Base-by-base conservation (phyloP, 2,113 vertebrate genomes). In the Cacatua alba region DNA sequence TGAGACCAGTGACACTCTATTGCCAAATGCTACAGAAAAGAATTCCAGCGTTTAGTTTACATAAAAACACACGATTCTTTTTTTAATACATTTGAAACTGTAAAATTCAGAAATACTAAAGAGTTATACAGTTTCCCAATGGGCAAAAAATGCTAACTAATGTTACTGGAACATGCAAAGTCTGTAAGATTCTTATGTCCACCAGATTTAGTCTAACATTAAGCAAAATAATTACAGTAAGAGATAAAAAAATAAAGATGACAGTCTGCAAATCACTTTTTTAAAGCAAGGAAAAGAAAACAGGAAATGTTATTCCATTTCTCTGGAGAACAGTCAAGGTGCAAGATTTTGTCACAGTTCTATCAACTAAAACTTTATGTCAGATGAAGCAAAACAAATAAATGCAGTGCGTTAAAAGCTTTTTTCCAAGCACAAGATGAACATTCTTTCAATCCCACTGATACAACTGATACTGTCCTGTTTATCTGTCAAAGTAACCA, bases 1-100 rank as follows among this genome's bases (percentile, higher is more conserved):
- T 99, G 99, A 55, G 98, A 99, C 99, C 99, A 99, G 97, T 99
- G 99, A 88, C 99, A 99, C 4, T 98, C 96, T 79, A 99, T 99
- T 70, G 99, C 99, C 96, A 99, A 95, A 97, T 99, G 99, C 99
- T 99, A 76, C 4, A 9, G 88, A 51, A 55, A 91, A 68, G 17
- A 91, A 91, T 21, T 41, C 26, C 82, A 49, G 37, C 25, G 31
- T 51, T 95, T 37, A 88, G 49, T 25, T 82, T 63, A 57, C 3
- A 12, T 12, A 44, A 92, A 76, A 53, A 5, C 8, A n/a, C 33
- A 64, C 67, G 7, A 55, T 5, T 20, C 3, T 37, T 82, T 77
- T 24, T 24, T 35, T 17, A 88, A 80, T 55, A 29, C 20, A 60
- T 31, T 11, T 76, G 17, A 49, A 96, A 86, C 20, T 29, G 14